Percentiles rank a stretch among this genome's conserved stretches.
Conservation (phyloP, 2,113 vertebrate genomes). For the Pseudopodoces humilis region DNA sequence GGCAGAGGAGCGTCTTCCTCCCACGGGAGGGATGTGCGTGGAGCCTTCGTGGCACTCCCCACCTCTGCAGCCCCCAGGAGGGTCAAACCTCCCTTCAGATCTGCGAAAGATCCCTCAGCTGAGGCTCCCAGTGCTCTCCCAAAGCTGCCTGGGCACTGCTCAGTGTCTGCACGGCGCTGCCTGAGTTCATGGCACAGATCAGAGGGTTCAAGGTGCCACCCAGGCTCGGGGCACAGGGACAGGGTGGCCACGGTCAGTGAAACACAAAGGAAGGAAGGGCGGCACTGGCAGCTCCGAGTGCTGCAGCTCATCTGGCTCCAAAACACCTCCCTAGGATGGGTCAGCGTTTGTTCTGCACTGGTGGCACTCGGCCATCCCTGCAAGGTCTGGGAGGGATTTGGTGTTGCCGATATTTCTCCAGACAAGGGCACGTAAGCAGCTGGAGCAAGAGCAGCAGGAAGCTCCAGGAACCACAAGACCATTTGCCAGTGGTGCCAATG, state of each 20-base stretch:
- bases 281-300: background rate
- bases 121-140: background rate
- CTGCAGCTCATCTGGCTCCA: background rate
- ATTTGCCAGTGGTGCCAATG: background rate
- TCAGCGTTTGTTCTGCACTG: background rate
- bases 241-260: background rate
- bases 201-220: background rate
- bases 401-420: rapidly evolving
- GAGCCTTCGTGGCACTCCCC: background rate
- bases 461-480: background rate
- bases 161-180: rapidly evolving
- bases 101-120: background rate
- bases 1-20: slow-evolving; percentile 31
- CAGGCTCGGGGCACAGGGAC: background rate
- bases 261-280: slow-evolving; percentile 42
- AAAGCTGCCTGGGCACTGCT: background rate
- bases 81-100: background rate
- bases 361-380: background rate
- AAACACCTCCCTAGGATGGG: background rate
- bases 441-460: background rate
- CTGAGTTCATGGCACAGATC: rapidly evolving
- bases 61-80: background rate
- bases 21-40: background rate
- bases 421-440: background rate
- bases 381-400: rapidly evolving